A percentile compares a stretch with the other conserved stretches of the same genome.
These are phyloP conservation scores for Branchipolynoe longqiensis DNA, from an alignment of 2,888 invertebrate species.

Conservation along the genomic window DNA sequence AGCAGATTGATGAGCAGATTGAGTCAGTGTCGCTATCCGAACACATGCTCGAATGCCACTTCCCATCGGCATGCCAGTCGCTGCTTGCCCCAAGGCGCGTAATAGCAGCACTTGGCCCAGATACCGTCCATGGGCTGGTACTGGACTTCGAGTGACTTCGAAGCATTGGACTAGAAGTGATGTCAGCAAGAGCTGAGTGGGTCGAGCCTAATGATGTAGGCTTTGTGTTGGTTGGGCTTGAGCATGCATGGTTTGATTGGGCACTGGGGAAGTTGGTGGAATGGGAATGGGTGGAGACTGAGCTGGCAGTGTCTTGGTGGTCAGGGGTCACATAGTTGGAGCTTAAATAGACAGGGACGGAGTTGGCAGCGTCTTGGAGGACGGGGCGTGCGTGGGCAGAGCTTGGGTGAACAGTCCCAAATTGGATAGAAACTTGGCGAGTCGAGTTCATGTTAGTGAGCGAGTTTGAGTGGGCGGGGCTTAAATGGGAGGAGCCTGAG, in stretches of 20 bases:
- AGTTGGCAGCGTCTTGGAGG: not conserved
- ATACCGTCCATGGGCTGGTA: too few species aligned
- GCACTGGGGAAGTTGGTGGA: too few species aligned
- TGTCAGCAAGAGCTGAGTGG: too few species aligned
- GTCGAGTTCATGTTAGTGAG: not conserved
- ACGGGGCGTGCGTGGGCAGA: not conserved
- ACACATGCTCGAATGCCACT: not conserved
- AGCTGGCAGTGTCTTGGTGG: too few species aligned
- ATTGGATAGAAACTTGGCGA: not conserved
- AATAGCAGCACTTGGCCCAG: not conserved
- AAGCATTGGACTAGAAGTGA: too few species aligned
- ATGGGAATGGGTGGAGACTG: too few species aligned
- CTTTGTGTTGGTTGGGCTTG: too few species aligned
- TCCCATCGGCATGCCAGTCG: not conserved
- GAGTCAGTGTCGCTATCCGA: slow-evolving; percentile 36
- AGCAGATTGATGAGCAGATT: slow-evolving; percentile 15
- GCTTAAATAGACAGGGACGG: not conserved
- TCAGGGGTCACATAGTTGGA: not conserved
- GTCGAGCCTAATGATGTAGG: too few species aligned
- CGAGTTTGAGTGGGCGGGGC: slow-evolving; percentile 4
- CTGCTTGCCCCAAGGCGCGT: not conserved
- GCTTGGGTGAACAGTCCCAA: not conserved
- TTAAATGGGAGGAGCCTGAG: not conserved
- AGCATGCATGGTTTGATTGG: too few species aligned
- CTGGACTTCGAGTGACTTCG: too few species aligned